Conservation (phyloP, 2,888 invertebrate genomes). For the Netelia fuscicornis region DNA sequence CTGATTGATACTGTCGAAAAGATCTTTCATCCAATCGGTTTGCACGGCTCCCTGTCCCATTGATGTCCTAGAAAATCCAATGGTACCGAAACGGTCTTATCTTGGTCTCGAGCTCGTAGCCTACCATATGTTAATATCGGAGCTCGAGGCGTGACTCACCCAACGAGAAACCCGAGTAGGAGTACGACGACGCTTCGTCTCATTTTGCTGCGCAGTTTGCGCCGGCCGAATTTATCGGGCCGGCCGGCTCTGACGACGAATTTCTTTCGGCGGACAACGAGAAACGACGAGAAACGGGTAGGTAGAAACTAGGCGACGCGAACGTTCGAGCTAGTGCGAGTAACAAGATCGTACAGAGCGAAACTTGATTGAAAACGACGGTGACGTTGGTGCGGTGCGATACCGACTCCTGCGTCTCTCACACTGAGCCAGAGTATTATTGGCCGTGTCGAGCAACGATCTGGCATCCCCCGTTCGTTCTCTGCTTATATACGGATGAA, state of each 20-base stretch:
- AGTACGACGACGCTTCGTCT: slow-evolving; percentile 28
- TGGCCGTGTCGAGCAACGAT: slow-evolving; percentile 35
- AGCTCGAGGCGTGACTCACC: slow-evolving; percentile 54
- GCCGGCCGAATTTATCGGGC: no score
- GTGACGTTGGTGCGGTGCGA: no score
- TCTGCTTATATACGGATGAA: slow-evolving; percentile 1
- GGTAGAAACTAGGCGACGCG: not conserved
- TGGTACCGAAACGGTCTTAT: not conserved
- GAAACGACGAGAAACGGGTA: not conserved
- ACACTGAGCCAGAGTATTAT: slow-evolving; percentile 51
- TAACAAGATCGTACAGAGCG: not conserved
- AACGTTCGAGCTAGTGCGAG: no score
- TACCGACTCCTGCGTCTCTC: slow-evolving; percentile 39
- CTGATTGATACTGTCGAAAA: slow-evolving; percentile 60
- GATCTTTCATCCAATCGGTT: slow-evolving; percentile 60
- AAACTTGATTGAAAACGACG: not conserved
- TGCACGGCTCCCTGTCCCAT: slow-evolving; percentile 49
- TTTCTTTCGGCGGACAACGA: not conserved
- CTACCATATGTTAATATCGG: no score
- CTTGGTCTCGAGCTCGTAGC: not conserved
- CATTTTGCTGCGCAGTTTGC: slow-evolving; percentile 27
- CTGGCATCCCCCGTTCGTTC: slow-evolving; percentile 53
- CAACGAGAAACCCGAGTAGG: slow-evolving; percentile 45
- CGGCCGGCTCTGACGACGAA: no score
- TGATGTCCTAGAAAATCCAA: slow-evolving; percentile 52